Conservation (phyloP, 2,113 vertebrate species). For the Arvicanthis niloticus region DNA sequence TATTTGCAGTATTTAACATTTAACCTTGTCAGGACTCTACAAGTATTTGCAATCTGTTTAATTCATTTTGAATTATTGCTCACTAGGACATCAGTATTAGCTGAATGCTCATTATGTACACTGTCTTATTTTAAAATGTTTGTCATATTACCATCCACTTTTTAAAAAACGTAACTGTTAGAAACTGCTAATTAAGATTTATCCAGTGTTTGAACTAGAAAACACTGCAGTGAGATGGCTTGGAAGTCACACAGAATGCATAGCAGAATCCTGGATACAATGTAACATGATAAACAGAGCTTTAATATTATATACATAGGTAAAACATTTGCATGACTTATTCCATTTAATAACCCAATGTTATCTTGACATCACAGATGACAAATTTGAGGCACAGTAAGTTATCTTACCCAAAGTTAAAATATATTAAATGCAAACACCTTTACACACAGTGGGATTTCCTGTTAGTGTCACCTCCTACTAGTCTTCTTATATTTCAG, state of each 20-base stretch:
- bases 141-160: not conserved
- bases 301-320: not conserved
- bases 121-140: not conserved
- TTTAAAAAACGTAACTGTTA: not conserved
- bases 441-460: not conserved
- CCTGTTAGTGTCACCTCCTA: not conserved
- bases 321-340: not conserved
- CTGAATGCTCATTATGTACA: not conserved
- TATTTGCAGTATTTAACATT: not conserved
- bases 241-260: not conserved
- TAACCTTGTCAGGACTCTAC: not conserved
- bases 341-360: not conserved
- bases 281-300: not conserved
- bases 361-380: not conserved
- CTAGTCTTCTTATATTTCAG: not conserved
- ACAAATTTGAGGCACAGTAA: slow-evolving; percentile 28
- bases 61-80: not conserved
- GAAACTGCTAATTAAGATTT: not conserved
- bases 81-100: not conserved
- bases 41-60: not conserved
- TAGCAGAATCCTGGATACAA: not conserved
- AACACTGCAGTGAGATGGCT: not conserved
- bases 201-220: not conserved
- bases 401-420: not conserved
- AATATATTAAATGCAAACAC: not conserved